Base-by-base conservation (phyloP, 2,888 invertebrate species). In the Osedax frankpressi region DNA sequence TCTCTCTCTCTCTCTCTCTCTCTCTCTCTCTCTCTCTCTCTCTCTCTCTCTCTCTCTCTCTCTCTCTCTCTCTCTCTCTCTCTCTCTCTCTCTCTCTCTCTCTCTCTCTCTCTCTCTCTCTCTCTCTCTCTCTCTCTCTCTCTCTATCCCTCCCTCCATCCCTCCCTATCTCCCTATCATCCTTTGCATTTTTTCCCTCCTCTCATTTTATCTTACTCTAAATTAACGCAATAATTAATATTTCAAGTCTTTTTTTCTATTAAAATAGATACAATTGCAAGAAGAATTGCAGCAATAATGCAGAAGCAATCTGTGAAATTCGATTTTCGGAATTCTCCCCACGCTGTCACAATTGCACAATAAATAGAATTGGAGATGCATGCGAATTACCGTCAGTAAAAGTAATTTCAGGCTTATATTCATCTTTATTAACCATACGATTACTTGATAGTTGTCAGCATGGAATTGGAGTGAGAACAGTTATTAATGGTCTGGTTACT, bases 301-400 rank as follows among this genome's bases (percentile, higher is more conserved):
- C 78, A 0, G 71, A 74, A 11, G 80, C 79, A 3, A 74, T 59
- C 2, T 80, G 80, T 76, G 75, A 63, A 26, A 28, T 74, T 3
- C 29, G 68, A 26, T 72, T 73, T 28, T 77, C 73, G 0, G 79
- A 78, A 74, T 28, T 60, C 0, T 75, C 76, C 60, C 80, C 80
- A 1, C 74, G 78, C 28, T 80, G 80, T 71, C 76, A 77, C 60
- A 75, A 80, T 71, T 80, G 80, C 75, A 60, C 75, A 19, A 70
- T 72, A 19, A 79, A 79, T 0, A 78, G 76, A 73, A 78, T 79
- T 71, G 80, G 80, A 2, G 80, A 80, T 72, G 75, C 76, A 24
- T 80, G 80, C 74, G 78, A 80, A 75, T 67, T 30, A 28, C 69
- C n/a, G 69, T 69, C 11, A 69, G 69, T n/a, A n/a, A n/a, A n/a